Base-by-base conservation (phyloP, 1,140 invertebrate species). In the Drosophila orosa region DNA sequence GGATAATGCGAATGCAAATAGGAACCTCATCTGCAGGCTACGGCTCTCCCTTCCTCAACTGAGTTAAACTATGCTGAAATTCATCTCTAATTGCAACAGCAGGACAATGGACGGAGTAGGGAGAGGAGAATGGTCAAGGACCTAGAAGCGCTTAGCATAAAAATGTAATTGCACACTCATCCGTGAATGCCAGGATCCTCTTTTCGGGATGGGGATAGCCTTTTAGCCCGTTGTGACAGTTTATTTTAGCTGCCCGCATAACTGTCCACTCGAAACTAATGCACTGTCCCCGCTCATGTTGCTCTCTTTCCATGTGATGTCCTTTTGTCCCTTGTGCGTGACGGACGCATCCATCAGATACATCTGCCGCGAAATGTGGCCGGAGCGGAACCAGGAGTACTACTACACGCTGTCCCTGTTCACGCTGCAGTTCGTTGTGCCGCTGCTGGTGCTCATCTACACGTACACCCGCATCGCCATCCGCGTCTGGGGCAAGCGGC, bases 391-490 rank as follows among this genome's bases (percentile, higher is more conserved):
- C 15, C 93, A 95, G 63, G 93, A 93, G 40, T 94, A 95, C 69
- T 94, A 95, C 62, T 98, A 98, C 92, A 95, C 95, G 0, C 94
- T 95, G 60, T 93, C 95, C 0, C 92, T 98, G 31, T 94, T 98
- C 93, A 92, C 95, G 13, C 93, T 98, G 13, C 97, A 98, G 92
- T 98, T 98, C 90, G 94, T 97, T 40, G 93, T 98, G 45, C 98
- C 98, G 0, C 92, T 98, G 42, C 85, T 94, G 5, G 96, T 98
- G n/a, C 94, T 99, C 2, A 92, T 98, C 17, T 97, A 96, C 90
- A 98, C 97, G 0, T 99, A 99, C 89, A 95, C 95, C 1, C 94
- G 96, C 45, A 98, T 99, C 44, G 97, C 95, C 0, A 93, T 96
- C 12, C 95, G 96, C 9, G 96, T 98, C 13, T 98, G 97, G 97